phyloP scores from a whole-genome alignment of 1,140 invertebrate genomes.

The Panulirus ornatus region DNA sequence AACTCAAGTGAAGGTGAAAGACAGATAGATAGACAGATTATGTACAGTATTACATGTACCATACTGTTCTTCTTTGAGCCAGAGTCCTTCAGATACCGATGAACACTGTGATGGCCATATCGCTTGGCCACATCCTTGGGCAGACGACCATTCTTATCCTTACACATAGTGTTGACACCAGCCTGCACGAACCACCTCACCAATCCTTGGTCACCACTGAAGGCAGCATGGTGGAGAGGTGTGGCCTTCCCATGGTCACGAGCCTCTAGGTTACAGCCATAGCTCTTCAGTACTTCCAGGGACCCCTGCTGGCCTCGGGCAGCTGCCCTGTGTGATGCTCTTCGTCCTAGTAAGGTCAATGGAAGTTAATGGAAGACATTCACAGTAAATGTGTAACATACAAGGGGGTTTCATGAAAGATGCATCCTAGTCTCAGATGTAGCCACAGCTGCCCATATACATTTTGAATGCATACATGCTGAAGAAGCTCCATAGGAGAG shows the following conservation, averaged over 20 bases:
- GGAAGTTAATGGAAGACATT: too few species aligned
- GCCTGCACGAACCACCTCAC: conserved; percentile 41
- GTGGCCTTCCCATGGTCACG: conserved; percentile 39
- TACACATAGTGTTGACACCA: neutral
- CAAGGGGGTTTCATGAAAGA: too few species aligned
- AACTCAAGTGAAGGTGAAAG: too few species aligned
- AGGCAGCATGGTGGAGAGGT: conserved; percentile 41
- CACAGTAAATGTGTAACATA: too few species aligned
- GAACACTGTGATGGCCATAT: conserved; percentile 2
- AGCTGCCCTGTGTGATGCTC: conserved; percentile 32
- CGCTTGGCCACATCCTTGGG: conserved; percentile 55
- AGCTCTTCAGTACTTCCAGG: conserved; percentile 1
- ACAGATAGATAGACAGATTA: too few species aligned
- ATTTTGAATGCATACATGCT: too few species aligned
- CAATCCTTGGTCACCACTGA: neutral
- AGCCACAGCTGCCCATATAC: too few species aligned
- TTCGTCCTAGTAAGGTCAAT: neutral
- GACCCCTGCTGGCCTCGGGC: neutral
- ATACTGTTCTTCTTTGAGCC: neutral
- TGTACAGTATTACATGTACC: neutral
- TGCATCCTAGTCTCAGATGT: too few species aligned
- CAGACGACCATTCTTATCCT: conserved; percentile 52
- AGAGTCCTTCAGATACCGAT: conserved; percentile 21
- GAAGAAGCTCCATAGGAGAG: too few species aligned
- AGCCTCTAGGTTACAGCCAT: conserved; percentile 3